These are phyloP conservation scores for Verasper variegatus DNA, from an alignment of 2,113 vertebrate genomes.

Conservation along the genomic window DNA sequence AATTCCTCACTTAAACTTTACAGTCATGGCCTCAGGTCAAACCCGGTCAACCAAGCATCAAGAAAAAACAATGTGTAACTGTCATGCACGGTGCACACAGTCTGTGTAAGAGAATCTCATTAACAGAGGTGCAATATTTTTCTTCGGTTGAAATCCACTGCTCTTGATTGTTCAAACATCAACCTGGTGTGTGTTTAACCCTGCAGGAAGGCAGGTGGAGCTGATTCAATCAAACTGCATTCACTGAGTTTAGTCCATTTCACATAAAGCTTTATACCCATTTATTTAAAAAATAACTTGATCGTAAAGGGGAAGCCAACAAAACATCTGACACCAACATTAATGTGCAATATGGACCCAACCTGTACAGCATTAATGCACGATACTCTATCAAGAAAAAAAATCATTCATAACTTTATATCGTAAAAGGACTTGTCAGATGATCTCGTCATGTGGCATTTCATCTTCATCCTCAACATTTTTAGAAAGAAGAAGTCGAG, in stretches of 20 bases:
- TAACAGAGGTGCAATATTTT: neutral
- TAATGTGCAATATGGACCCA: too few species aligned
- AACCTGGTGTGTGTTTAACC: neutral
- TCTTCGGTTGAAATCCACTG: neutral
- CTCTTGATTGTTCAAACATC: constrained; percentile 14
- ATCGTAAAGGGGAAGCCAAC: neutral
- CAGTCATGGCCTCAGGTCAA: neutral
- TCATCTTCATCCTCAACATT: neutral
- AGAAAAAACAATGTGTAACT: neutral
- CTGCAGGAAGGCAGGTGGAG: too few species aligned
- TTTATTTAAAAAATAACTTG: too few species aligned
- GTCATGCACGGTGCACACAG: neutral
- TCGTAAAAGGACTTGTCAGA: neutral
- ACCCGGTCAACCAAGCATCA: too few species aligned
- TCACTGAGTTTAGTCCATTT: too few species aligned
- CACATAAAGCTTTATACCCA: too few species aligned
- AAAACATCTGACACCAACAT: neutral
- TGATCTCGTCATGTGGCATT: constrained; percentile 8
- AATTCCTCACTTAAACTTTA: too few species aligned
- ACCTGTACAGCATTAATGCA: neutral
- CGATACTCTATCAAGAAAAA: neutral
- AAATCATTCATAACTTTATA: neutral
- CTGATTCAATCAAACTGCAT: too few species aligned
- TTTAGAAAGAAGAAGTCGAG: constrained; percentile 61
- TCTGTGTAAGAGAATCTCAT: neutral